Evolutionary conservation across 2,888 invertebrate species (phyloP), one percentile per base, ranked within the genome.

Genomic region (Drosophila picticornis): DNA sequence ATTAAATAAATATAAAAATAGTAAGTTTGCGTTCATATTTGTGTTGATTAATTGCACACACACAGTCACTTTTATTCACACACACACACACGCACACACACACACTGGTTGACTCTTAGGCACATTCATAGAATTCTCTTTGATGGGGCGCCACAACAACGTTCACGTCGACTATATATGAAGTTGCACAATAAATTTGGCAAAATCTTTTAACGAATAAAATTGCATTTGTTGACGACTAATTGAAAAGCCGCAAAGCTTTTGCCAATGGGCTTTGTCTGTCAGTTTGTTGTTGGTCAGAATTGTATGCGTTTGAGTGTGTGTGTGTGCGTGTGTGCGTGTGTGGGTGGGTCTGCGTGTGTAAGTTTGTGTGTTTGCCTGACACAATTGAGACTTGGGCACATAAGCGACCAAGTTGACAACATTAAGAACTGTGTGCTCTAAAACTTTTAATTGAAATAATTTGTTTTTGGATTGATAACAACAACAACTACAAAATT

Each of bases 231-330:
- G 87, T 77, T 78, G 84, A 75, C 80, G 80, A 86, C 84, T 78
- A 80, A 87, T 84, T 84, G 84, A 76, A 84, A 88, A 86, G 82
- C 89, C 89, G 78, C 87, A 86, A 85, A 81, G 85, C 84, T 76
- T 65, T 63, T 83, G 81, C 76, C 83, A 77, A 73, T 76, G 75
- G 78, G 76, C 81, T 88, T 85, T 83, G 62, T 51, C 57, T 68
- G 67, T 76, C 57, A 64, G 67, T 71, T 75, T 56, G 36, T 36
- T 63, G 62, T 66, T 64, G 75, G 80, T 70, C 78, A 75, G 70
- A 55, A 52, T 63, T 64, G 13, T 48, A 3, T 46, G 34, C 52
- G 68, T 56, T 59, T 68, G 6, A 6, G 46, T 4, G 22, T 16
- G 16, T 22, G 22, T 3, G 43, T 6, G n/a, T 6, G 40, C 5